phyloP scores from a whole-genome alignment of 1,140 invertebrate species.

The fruit fly (Drosophila melanogaster) region Release_6_plus_ISO1_MT NC_004354.4:20649501-20650000 shows the following conservation, averaged over 20 bases:
- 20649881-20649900: no score
- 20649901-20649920: no score
- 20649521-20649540: conserved; percentile 76
- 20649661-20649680: conserved; percentile 59
- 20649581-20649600: conserved; percentile 72
- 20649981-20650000: no score
- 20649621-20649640: not conserved
- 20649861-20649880: no score
- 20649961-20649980: no score
- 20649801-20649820: no score
- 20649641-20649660: no score
- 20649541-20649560: conserved; percentile 57
- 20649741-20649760: conserved; percentile 56
- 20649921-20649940: no score
- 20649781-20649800: no score
- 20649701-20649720: conserved; percentile 65
- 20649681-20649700: conserved; percentile 78
- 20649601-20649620: conserved; percentile 39
- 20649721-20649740: conserved; percentile 63
- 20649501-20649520: conserved; percentile 19
- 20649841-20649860: no score
- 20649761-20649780: not conserved
- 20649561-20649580: conserved; percentile 82
- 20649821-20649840: no score
- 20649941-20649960: no score